Evolutionary conservation across 2,797 vertebrate genomes (phyloP), one percentile per base, ranked within the genome.

Genomic region (Crypturellus tataupa): DNA sequence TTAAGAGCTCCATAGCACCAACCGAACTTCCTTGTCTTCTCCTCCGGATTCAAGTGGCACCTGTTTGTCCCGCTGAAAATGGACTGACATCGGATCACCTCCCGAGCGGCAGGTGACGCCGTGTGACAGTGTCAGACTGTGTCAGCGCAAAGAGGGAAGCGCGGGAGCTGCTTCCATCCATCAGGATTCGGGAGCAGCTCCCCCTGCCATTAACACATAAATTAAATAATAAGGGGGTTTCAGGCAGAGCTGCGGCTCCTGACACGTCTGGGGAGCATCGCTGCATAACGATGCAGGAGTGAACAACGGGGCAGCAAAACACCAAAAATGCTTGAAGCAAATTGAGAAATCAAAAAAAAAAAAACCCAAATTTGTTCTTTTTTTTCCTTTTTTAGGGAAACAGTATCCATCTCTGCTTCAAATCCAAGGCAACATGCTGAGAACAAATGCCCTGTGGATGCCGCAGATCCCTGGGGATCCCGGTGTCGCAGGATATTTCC

Each of bases 81-180:
- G 37, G 94, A 95, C 93, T 93, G 90, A 72, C 90, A 94, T 93
- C 78, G 84, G 75, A 96, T 95, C 96, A 95, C 84, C 56, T 9
- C 1, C 21, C 0, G 0, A 67, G 49, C 33, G 95, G 83, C 80
- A 86, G 90, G 93, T 88, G 95, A 94, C 96, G 87, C 80, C 37
- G 13, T 6, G 10, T 94, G 95, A 94, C 95, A 92, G 92, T 77
- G 94, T 92, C 95, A 92, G 94, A 96, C 95, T 93, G 90, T 87
- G 95, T 95, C 91, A 56, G 85, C 70, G 29, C 40, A 47, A 79
- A 86, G 82, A 63, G 0, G 77, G 94, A 93, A 93, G 94, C 93
- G 37, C 81, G 88, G 80, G 87, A 68, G 78, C 95, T 10, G 37
- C 37, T 39, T 39, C 37, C 9, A 39, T 39, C 37, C 37, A 39